Conservation (phyloP, 2,113 vertebrate genomes). For the Microcebus jonahi region DNA sequence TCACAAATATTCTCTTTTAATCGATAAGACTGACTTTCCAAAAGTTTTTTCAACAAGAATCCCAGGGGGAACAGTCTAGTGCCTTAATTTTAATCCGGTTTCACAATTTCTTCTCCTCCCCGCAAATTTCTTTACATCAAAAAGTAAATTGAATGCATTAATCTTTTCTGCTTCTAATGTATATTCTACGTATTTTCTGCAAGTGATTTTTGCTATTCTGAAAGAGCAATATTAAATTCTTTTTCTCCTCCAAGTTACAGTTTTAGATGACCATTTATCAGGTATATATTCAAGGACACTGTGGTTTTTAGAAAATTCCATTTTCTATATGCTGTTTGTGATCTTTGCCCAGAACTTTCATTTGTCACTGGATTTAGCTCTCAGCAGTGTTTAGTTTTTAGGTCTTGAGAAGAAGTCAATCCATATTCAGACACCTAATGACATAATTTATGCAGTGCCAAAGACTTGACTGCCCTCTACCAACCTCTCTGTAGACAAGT, state of each 20-base stretch:
- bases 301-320: constrained; percentile 89
- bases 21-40: not conserved
- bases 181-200: constrained; percentile 42
- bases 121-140: not conserved
- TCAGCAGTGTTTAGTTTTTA: constrained; percentile 90
- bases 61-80: not conserved
- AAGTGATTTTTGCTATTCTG: constrained; percentile 72
- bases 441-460: constrained; percentile 87
- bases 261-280: constrained; percentile 87
- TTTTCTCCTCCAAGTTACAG: constrained; percentile 81
- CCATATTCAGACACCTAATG: constrained; percentile 89
- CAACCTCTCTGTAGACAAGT: constrained; percentile 86
- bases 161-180: constrained; percentile 66
- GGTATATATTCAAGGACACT: constrained; percentile 86
- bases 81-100: not conserved
- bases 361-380: constrained; percentile 92
- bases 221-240: constrained; percentile 80
- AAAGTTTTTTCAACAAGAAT: not conserved
- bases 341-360: constrained; percentile 88
- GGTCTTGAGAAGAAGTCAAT: constrained; percentile 89
- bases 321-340: constrained; percentile 88
- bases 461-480: constrained; percentile 88
- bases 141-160: constrained; percentile 48
- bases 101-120: not conserved
- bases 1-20: not conserved